Percentiles rank a stretch among this genome's conserved stretches.
phyloP scores from a whole-genome alignment of 2,113 vertebrate genomes.

The Cyanoliseus patagonus region DNA sequence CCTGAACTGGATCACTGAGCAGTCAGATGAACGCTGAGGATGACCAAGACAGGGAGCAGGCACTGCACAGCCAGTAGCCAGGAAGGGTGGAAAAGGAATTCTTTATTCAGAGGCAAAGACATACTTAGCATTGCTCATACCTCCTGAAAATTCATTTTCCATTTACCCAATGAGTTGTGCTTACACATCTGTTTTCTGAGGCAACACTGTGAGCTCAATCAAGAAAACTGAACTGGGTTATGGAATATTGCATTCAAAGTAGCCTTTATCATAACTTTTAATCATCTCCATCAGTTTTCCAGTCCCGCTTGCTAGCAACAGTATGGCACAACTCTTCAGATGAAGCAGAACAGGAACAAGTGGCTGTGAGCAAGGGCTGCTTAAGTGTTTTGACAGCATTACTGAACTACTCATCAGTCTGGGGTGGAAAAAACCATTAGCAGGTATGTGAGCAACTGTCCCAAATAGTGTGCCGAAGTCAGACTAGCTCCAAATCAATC shows the following conservation, averaged over 20 bases:
- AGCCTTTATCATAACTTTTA: neutral
- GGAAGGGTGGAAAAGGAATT: neutral
- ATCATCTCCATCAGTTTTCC: neutral
- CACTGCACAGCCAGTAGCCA: neutral
- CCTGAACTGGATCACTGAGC: neutral
- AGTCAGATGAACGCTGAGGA: neutral
- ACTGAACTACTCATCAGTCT: conserved; percentile 54
- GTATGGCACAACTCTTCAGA: neutral
- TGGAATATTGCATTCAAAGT: neutral
- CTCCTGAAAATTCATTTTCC: neutral
- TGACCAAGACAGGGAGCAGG: neutral
- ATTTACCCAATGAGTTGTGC: neutral
- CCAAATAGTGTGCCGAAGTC: neutral
- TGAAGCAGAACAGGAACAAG: neutral
- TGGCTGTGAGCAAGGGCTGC: neutral
- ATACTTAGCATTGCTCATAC: neutral
- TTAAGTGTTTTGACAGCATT: conserved; percentile 39
- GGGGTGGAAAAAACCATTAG: conserved; percentile 10
- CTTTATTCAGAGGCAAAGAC: neutral
- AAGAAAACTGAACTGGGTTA: neutral
- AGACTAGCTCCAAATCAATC: neutral
- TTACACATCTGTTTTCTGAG: neutral
- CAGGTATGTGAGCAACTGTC: conserved; percentile 38
- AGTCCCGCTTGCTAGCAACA: neutral
- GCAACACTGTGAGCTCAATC: neutral